Conservation (phyloP, 2,113 vertebrate genomes). For the Numida meleagris region DNA sequence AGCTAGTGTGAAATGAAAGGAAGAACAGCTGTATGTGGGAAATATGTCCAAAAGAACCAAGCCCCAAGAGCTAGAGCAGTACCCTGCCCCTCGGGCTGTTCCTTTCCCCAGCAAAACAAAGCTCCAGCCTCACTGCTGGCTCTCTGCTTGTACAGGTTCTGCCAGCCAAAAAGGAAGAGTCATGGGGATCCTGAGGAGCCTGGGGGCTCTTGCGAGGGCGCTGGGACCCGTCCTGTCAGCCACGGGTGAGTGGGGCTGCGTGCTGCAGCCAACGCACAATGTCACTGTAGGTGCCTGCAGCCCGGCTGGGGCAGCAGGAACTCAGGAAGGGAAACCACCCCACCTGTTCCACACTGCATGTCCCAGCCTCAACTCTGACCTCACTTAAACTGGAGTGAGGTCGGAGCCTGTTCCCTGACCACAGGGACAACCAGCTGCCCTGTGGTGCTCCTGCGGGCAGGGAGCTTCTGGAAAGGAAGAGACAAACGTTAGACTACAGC, state of each 20-base stretch:
- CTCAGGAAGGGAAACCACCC: background rate
- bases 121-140: accelerated
- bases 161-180: slow-evolving; percentile 90
- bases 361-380: background rate
- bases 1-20: accelerated
- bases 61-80: accelerated
- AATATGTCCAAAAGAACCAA: accelerated
- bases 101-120: background rate
- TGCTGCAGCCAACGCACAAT: accelerated
- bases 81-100: background rate
- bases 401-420: background rate
- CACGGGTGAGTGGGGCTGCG: slow-evolving; percentile 75
- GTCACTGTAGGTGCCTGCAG: accelerated
- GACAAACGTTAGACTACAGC: background rate
- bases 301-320: accelerated
- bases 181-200: slow-evolving; percentile 94
- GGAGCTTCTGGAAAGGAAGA: background rate
- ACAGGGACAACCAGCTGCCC: background rate
- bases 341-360: accelerated
- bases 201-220: slow-evolving; percentile 91
- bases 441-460: background rate
- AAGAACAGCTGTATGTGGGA: background rate
- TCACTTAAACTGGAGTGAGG: background rate
- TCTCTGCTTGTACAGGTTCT: slow-evolving; percentile 75
- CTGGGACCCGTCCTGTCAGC: slow-evolving; percentile 88